These are phyloP conservation scores for Salvelinus fontinalis DNA, from an alignment of 2,113 vertebrate species.

Conservation along the genomic window DNA sequence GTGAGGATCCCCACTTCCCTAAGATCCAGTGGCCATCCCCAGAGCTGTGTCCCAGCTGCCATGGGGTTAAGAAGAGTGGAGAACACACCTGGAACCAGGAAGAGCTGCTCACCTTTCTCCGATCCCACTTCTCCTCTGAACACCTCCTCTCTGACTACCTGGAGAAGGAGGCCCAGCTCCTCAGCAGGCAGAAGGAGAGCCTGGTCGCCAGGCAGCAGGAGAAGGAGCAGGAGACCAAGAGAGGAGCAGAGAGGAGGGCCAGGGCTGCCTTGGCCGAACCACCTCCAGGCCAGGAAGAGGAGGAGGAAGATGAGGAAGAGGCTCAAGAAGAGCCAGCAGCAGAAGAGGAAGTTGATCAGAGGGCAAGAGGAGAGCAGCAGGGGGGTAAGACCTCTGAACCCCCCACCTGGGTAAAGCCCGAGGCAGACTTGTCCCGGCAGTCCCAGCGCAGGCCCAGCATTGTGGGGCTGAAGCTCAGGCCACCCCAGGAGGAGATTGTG, in stretches of 20 bases:
- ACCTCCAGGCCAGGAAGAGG: conserved; percentile 22
- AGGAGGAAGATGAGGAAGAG: conserved; percentile 23
- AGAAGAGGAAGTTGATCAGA: conserved; percentile 23
- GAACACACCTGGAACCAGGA: conserved; percentile 76
- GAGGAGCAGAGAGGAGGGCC: conserved; percentile 29
- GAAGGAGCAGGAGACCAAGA: background rate
- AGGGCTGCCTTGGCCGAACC: conserved; percentile 17
- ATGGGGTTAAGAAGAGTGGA: conserved; percentile 60
- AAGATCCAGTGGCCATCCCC: conserved; percentile 91
- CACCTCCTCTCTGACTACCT: conserved; percentile 71
- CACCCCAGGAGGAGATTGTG: conserved; percentile 76
- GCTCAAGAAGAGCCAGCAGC: conserved; percentile 14
- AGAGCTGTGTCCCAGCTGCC: conserved; percentile 80
- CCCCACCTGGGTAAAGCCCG: conserved; percentile 30
- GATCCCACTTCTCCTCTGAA: conserved; percentile 73
- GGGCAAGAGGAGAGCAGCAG: conserved; percentile 29
- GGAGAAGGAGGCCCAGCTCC: conserved; percentile 37
- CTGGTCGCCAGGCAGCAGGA: background rate
- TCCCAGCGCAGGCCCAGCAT: conserved; percentile 62
- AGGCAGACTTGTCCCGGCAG: conserved; percentile 15
- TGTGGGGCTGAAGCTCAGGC: conserved; percentile 57
- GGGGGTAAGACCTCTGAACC: conserved; percentile 36
- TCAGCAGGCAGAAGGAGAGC: conserved; percentile 50
- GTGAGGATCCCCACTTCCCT: conserved; percentile 89
- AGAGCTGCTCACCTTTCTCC: conserved; percentile 77